Base-by-base conservation (phyloP, 2,888 invertebrate genomes). In the Eurois occulta region DNA sequence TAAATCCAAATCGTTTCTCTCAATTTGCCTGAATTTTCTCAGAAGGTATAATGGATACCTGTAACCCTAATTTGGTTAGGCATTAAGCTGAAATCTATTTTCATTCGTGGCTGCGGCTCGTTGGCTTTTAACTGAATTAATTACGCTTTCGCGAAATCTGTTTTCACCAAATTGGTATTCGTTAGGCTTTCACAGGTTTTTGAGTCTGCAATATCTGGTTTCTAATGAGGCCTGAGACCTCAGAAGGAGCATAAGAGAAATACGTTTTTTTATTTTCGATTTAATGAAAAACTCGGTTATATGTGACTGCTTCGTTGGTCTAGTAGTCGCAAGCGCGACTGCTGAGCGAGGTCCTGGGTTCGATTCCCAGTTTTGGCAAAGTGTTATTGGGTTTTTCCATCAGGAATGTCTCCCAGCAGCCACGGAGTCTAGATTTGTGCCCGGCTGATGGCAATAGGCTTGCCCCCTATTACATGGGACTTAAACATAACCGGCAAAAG, bases 71-170 rank as follows among this genome's bases (percentile, higher is more conserved):
- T 72, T 60, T 74, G 52, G 35, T 55, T 55, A 55, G n/a, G n/a
- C 55, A 55, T 55, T 55, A n/a, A 69, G 28, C 32, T 21, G 32
- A 83, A 67, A 66, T 76, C 58, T 83, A 70, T 77, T 86, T 79
- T 77, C 68, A 35, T 62, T 24, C 24, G 48, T 5, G 58, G 72
- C 38, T 72, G 46, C n/a, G 66, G 43, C 32, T 11, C 35, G 35
- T 55, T 52, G 67, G 32, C 35, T 55, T 67, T 6, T 43, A 72
- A 58, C 58, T 65, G 68, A 77, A 83, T 77, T 79, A 79, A 77
- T 83, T 75, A 77, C 68, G 52, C 38, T 28, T 46, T 48, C 38
- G 8, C 58, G 0, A 70, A 83, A 78, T 78, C 55, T 70, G 38
- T 74, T 75, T 62, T 18, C 24, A 62, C 35, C 5, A 0, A 73